phyloP scores from a whole-genome alignment of 2,113 vertebrate genomes.

The Brienomyrus brachyistius region DNA sequence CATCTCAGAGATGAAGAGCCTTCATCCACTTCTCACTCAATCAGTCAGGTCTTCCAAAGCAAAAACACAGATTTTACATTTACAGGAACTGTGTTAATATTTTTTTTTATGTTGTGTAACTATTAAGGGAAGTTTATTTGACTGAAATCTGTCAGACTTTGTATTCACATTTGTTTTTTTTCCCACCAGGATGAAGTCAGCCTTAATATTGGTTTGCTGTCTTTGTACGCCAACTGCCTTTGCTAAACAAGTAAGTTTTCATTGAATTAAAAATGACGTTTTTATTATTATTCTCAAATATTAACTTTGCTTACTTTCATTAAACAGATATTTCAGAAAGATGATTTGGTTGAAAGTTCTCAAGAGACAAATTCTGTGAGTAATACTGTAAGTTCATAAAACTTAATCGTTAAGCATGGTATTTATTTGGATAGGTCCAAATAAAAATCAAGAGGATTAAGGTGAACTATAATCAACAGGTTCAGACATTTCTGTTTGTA shows the following conservation, averaged over 20 bases:
- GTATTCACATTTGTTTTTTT: neutral
- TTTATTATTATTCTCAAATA: neutral
- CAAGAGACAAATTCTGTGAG: neutral
- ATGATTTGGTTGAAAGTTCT: neutral
- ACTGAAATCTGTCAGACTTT: neutral
- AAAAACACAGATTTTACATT: neutral
- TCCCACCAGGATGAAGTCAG: neutral
- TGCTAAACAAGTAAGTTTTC: conserved; percentile 16
- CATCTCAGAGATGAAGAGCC: neutral
- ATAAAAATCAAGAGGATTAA: neutral
- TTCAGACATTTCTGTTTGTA: neutral
- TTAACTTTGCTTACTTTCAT: neutral
- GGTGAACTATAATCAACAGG: neutral
- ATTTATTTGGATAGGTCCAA: neutral
- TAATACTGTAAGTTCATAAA: neutral
- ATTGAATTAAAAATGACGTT: neutral
- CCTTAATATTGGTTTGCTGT: conserved; percentile 9
- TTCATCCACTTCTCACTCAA: neutral
- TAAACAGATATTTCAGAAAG: conserved; percentile 19
- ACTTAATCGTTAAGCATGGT: neutral
- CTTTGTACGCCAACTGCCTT: neutral
- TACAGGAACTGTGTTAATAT: neutral
- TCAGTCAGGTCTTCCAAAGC: neutral
- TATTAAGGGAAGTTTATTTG: neutral
- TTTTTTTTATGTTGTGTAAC: neutral